A percentile compares a stretch with the other conserved stretches of the same genome.
Evolutionary conservation across 1,140 invertebrate genomes (phyloP).

Genomic region (Tribolium castaneum): DNA sequence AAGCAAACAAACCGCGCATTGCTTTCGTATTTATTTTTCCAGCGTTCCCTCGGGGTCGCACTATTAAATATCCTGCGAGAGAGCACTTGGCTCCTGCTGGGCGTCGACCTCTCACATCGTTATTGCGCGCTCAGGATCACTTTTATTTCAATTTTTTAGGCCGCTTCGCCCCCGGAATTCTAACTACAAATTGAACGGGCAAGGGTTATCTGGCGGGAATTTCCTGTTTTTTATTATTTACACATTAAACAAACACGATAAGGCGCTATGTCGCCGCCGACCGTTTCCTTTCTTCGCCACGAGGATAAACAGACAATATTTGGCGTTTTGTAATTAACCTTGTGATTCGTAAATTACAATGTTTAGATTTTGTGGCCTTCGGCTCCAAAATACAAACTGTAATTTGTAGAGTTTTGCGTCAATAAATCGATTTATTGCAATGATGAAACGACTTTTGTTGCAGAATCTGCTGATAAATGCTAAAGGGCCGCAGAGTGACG

Average conservation of each 20-base stretch:
- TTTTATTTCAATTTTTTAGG: not conserved
- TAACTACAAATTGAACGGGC: not conserved
- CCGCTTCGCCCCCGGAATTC: too few species aligned
- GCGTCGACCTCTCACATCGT: constrained; percentile 20
- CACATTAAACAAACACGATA: not conserved
- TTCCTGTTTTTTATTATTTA: not conserved
- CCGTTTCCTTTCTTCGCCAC: not conserved
- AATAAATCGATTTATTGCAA: not conserved
- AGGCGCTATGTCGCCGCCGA: not conserved
- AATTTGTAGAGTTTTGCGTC: not conserved
- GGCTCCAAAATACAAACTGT: not conserved
- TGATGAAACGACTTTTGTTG: constrained; percentile 58
- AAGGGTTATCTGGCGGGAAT: constrained; percentile 2
- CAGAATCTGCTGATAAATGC: constrained; percentile 82
- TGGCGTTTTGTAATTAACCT: not conserved
- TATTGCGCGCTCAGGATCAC: not conserved
- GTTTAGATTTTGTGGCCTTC: not conserved
- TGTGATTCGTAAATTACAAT: not conserved
- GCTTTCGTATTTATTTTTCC: not conserved
- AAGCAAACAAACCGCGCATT: not conserved
- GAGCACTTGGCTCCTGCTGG: constrained; percentile 33
- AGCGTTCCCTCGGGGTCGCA: not conserved
- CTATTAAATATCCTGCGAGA: constrained; percentile 26
- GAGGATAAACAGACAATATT: not conserved
- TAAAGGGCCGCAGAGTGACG: constrained; percentile 85